A percentile compares a stretch with the other conserved stretches of the same genome.
Conservation (phyloP, 2,797 vertebrate genomes). For the Chelmon rostratus region DNA sequence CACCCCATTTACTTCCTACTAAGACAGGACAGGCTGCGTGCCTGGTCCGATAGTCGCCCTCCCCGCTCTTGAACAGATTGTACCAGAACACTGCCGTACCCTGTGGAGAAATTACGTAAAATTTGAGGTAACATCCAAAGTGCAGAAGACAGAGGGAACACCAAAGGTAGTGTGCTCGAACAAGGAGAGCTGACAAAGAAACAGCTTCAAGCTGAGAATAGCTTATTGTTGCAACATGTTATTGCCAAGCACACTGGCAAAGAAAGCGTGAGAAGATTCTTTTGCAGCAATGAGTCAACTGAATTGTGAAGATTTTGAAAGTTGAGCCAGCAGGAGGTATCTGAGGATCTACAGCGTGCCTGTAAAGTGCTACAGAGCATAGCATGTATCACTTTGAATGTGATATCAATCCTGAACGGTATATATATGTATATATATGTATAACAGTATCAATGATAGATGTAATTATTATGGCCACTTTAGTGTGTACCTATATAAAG, state of each 20-base stretch:
- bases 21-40: constrained; percentile 98
- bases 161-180: background rate
- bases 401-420: background rate
- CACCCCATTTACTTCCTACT: constrained; percentile 99
- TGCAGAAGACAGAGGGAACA: background rate
- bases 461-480: background rate
- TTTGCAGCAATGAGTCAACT: background rate
- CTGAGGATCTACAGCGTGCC: background rate
- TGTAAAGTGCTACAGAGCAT: background rate
- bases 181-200: background rate
- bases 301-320: background rate
- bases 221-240: background rate
- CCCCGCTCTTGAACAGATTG: constrained; percentile 95
- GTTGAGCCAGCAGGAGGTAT: background rate
- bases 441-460: background rate
- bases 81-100: constrained; percentile 99
- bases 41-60: constrained; percentile 96
- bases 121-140: background rate
- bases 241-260: background rate
- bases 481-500: background rate
- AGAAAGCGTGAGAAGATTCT: background rate
- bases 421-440: too few relatives aligned
- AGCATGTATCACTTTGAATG: too few relatives aligned
- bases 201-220: background rate
- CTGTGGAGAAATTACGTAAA: constrained; percentile 76